Conservation (phyloP, 2,797 vertebrate species). For the Melopsittacus undulatus region DNA sequence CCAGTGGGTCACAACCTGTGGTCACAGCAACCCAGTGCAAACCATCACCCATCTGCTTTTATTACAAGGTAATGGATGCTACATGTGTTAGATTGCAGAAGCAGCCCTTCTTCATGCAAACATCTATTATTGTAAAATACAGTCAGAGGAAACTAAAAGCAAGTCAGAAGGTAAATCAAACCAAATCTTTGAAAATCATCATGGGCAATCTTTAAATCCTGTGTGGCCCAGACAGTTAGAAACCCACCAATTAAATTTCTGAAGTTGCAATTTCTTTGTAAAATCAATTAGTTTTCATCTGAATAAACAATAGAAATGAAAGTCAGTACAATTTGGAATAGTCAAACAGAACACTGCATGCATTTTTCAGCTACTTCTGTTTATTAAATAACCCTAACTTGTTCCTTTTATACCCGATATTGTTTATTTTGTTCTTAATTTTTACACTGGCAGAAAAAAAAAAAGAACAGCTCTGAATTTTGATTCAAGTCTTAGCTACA, state of each 20-base stretch:
- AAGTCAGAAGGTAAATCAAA: neutral
- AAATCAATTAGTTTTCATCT: neutral
- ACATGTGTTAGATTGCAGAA: neutral
- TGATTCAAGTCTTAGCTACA: neutral
- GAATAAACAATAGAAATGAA: neutral
- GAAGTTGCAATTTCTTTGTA: neutral
- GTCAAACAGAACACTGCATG: neutral
- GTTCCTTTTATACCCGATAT: neutral
- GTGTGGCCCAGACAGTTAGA: neutral
- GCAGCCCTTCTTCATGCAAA: neutral
- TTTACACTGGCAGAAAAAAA: neutral
- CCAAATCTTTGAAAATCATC: neutral
- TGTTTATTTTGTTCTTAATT: neutral
- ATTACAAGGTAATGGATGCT: neutral
- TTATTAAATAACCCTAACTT: neutral
- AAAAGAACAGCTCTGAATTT: neutral
- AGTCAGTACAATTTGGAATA: neutral
- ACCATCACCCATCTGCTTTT: neutral
- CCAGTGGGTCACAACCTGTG: neutral
- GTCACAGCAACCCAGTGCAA: neutral
- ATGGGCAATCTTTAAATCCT: neutral
- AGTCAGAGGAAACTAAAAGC: neutral
- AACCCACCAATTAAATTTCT: neutral
- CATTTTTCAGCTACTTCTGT: neutral
- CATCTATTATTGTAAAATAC: neutral